Evolutionary conservation across 2,888 invertebrate species (phyloP).

Genomic region (Spisula subtruncata): DNA sequence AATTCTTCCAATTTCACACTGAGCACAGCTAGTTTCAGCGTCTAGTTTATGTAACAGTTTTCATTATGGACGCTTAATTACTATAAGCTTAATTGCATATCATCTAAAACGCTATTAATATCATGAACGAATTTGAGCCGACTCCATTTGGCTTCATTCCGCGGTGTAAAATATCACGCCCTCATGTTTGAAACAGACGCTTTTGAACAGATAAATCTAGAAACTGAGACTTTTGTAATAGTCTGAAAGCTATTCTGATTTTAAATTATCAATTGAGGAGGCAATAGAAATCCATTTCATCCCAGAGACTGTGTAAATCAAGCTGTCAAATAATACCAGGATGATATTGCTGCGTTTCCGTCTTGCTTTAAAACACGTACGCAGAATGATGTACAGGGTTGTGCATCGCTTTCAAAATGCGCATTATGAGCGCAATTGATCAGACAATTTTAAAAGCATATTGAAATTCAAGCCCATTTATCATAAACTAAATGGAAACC

Average conservation of each 20-base stretch:
- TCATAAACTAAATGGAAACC: constrained; percentile 6
- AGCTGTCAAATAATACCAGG: background rate
- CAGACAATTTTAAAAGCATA: background rate
- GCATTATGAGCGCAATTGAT: background rate
- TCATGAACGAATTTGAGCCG: too few species aligned
- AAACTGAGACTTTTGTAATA: background rate
- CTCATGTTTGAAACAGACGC: too few species aligned
- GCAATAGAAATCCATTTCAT: background rate
- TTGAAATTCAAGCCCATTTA: background rate
- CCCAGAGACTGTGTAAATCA: background rate
- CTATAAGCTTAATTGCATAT: too few species aligned
- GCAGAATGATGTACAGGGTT: background rate
- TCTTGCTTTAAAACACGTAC: background rate
- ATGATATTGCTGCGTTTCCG: background rate
- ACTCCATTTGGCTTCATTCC: too few species aligned
- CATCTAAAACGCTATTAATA: too few species aligned
- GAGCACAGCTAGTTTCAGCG: too few species aligned
- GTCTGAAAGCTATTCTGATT: background rate
- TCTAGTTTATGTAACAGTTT: too few species aligned
- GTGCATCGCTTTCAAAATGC: background rate
- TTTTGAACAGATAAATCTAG: background rate
- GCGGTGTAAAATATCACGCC: too few species aligned
- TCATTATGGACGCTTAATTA: too few species aligned
- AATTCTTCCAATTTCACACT: too few species aligned
- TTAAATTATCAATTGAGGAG: constrained; percentile 13